Percentiles rank a stretch among this genome's conserved stretches.
phyloP scores from a whole-genome alignment of 2,888 invertebrate species.

The Rotaria sp. region DNA sequence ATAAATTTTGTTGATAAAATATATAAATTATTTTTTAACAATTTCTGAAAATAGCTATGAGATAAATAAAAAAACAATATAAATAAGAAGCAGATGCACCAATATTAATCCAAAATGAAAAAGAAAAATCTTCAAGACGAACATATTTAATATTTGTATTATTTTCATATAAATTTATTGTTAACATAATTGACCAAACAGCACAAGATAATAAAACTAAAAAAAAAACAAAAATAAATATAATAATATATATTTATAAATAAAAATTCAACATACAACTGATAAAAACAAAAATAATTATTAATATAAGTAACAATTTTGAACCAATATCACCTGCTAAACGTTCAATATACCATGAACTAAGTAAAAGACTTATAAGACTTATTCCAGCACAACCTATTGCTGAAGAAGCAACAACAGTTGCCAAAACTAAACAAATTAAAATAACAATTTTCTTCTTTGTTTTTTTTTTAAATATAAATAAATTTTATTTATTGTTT shows the following conservation, averaged over 20 bases:
- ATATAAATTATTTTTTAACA: not conserved
- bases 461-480: not conserved
- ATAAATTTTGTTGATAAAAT: not conserved
- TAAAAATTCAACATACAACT: not conserved
- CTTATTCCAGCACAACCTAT: not conserved
- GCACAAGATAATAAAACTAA: not conserved
- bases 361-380: not conserved
- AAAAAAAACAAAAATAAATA: not conserved
- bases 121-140: not conserved
- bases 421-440: not conserved
- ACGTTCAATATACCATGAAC: not conserved
- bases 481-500: not conserved
- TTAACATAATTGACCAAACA: not conserved
- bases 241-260: no score
- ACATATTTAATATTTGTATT: not conserved
- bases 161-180: not conserved
- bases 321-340: not conserved
- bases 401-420: not conserved
- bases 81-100: not conserved
- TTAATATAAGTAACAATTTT: not conserved
- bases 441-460: no score
- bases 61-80: not conserved
- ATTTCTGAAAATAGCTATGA: not conserved
- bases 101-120: not conserved
- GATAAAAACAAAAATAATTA: not conserved